A percentile compares a stretch with the other conserved stretches of the same genome.
Evolutionary conservation across 2,797 vertebrate species (phyloP).

Genomic region (Poliocrania exsul): DNA sequence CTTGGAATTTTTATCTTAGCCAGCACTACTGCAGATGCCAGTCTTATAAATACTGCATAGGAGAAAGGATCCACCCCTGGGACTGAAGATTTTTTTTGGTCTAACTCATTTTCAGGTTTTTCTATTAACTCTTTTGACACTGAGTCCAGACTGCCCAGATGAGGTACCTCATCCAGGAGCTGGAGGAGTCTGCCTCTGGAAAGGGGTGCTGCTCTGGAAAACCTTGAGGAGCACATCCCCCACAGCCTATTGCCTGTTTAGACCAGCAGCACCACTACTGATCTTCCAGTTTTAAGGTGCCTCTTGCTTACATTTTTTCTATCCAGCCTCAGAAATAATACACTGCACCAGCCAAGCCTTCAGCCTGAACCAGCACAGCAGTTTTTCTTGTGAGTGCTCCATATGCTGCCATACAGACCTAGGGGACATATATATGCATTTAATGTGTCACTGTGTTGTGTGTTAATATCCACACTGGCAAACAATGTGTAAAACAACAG

Average conservation of each 20-base stretch:
- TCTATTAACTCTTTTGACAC: conserved; percentile 21
- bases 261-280: not conserved
- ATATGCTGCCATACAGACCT: not conserved
- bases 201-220: not conserved
- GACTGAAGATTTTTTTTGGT: not conserved
- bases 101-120: not conserved
- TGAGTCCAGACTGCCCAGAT: not conserved
- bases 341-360: not conserved
- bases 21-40: conserved; percentile 29
- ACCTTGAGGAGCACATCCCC: not conserved
- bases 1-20: conserved; percentile 52
- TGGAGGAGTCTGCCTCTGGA: not conserved
- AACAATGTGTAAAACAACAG: rapidly evolving
- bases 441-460: rapidly evolving
- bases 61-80: conserved; percentile 3
- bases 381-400: not conserved
- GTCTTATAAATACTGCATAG: conserved; percentile 27
- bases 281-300: not conserved
- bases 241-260: not conserved
- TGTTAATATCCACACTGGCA: not conserved
- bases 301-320: not conserved
- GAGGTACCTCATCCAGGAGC: not conserved
- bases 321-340: not conserved
- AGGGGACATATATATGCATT: not conserved
- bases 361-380: not conserved